Conservation (phyloP, 2,113 vertebrate genomes). For the human region GRCh38 chr2:144704501-144705000, state of each 20-base stretch:
- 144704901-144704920: constrained; percentile 66
- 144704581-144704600: constrained; percentile 65
- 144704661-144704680: neutral
- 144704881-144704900: constrained; percentile 64
- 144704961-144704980: constrained; percentile 51
- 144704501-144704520: constrained; percentile 62
- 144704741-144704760: neutral
- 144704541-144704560: constrained; percentile 68
- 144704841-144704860: constrained; percentile 33
- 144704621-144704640: constrained; percentile 8
- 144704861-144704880: constrained; percentile 44
- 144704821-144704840: constrained; percentile 8
- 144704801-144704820: neutral
- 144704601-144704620: neutral
- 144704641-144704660: neutral
- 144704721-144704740: neutral
- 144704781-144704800: neutral
- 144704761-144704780: neutral
- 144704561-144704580: constrained; percentile 40
- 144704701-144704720: neutral
- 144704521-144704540: constrained; percentile 69
- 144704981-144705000: constrained; percentile 30
- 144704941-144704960: constrained; percentile 46
- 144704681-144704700: constrained; percentile 18
- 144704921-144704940: constrained; percentile 56